Conservation (phyloP, 2,888 invertebrate genomes). For the Homarus gammarus region DNA sequence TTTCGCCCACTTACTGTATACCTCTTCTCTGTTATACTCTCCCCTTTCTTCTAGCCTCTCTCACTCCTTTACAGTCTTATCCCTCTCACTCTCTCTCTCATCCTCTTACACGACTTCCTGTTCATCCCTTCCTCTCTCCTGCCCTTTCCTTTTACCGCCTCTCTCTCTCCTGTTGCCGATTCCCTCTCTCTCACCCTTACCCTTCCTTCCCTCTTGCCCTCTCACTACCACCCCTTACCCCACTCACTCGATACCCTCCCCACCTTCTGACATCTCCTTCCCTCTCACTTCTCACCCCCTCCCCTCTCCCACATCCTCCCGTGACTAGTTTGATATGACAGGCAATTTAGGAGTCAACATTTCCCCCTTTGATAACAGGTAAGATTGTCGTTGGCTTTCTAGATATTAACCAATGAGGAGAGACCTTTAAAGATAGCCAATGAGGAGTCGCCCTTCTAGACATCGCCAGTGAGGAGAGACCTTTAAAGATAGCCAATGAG, state of each 20-base stretch:
- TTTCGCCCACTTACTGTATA: not conserved
- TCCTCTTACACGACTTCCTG: conserved; percentile 20
- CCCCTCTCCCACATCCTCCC: no score
- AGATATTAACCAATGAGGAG: no score
- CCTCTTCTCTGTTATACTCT: not conserved
- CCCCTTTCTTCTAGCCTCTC: not conserved
- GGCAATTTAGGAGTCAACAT: not conserved
- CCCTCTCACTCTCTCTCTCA: conserved; percentile 43
- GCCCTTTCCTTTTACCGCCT: not conserved
- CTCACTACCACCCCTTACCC: not conserved
- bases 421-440: no score
- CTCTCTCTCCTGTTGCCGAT: not conserved
- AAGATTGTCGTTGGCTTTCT: no score
- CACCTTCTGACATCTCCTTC: not conserved
- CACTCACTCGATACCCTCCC: no score
- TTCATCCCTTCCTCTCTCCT: not conserved
- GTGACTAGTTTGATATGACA: not conserved
- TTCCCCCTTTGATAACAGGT: not conserved
- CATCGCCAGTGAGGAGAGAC: no score
- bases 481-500: no score
- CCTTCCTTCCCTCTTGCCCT: conserved; percentile 3
- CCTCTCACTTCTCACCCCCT: not conserved
- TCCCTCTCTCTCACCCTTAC: conserved; percentile 28
- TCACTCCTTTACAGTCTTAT: conserved; percentile 13
- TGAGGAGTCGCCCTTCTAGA: no score